A percentile compares a stretch with the other conserved stretches of the same genome.
phyloP scores from a whole-genome alignment of 2,888 invertebrate species.

The Drosophila nr. perissopoda region DNA sequence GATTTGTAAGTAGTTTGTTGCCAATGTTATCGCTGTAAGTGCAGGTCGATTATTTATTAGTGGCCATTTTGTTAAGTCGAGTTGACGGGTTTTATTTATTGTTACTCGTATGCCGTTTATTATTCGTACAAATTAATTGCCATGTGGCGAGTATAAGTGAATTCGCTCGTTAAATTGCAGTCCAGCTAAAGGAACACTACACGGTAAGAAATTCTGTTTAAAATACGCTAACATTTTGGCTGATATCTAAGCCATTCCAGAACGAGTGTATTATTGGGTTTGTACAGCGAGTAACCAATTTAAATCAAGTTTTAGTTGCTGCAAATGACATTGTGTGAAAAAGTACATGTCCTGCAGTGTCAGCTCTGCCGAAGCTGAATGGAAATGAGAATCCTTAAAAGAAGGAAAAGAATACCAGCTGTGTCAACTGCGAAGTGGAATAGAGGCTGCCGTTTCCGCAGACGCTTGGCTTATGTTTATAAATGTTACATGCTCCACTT shows the following conservation, averaged over 20 bases:
- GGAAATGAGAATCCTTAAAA: constrained; percentile 4
- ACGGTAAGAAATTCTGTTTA: background rate
- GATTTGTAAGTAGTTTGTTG: constrained; percentile 11
- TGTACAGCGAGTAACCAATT: background rate
- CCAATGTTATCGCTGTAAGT: constrained; percentile 17
- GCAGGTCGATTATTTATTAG: constrained; percentile 43
- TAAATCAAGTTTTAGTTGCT: background rate
- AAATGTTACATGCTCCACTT: constrained; percentile 63
- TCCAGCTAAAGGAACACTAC: background rate
- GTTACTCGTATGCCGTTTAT: constrained; percentile 18
- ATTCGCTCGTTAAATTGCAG: constrained; percentile 8
- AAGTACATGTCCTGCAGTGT: constrained; percentile 14
- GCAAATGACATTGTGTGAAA: constrained; percentile 24
- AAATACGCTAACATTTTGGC: background rate
- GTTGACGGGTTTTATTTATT: constrained; percentile 41
- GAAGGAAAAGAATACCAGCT: background rate
- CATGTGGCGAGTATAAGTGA: constrained; percentile 17
- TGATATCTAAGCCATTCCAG: background rate
- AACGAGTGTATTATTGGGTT: background rate
- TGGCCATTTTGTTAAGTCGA: constrained; percentile 29
- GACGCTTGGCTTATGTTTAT: constrained; percentile 27
- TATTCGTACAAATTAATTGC: constrained; percentile 35
- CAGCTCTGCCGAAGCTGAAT: constrained; percentile 13
- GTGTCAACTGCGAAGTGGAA: constrained; percentile 14
- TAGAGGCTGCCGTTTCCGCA: constrained; percentile 1